Base-by-base conservation (phyloP, 2,113 vertebrate genomes). In the Acanthisitta chloris region DNA sequence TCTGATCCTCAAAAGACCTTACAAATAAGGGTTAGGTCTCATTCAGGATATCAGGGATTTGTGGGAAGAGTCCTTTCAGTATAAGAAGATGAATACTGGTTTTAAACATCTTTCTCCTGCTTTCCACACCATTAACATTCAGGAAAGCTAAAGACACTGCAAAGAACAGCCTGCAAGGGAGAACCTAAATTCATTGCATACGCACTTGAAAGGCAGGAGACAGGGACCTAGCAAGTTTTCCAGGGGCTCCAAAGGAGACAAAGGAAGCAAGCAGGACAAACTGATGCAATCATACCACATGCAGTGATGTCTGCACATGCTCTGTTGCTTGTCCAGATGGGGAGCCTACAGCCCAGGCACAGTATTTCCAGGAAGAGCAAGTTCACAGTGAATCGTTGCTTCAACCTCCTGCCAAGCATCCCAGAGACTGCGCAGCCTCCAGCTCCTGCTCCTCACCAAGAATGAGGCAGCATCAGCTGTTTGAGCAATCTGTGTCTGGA, bases 371-470 rank as follows among this genome's bases (percentile, higher is more conserved):
- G 52, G n/a, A 72, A 74, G 34, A 66, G 18, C 34, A 84, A 87
- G 65, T 21, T 28, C 8, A 3, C 0, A 0, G 6, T 29, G 25
- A 82, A 70, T 33, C 0, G 0, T 26, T 3, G 3, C 45, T 76
- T 54, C 0, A 0, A 38, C 21, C 9, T 86, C 67, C 51, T 34
- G 49, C 14, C 10, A 2, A 55, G 34, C 54, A 83, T 25, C 29
- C 57, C 48, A 58, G 69, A 2, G 1, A n/a, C 46, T 57, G 52
- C 0, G 0, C 45, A 21, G 49, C n/a, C 54, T 92, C 36, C 85
- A 80, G 51, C 31, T 80, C 62, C 82, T 26, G 33, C 58, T 77
- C 12, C 52, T 25, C 62, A 34, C 11, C 0, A 0, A 82, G 58
- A 80, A 34, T 0, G 0, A 45, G 59, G 58, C 66, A 86, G 76